phyloP scores from a whole-genome alignment of 2,797 vertebrate genomes.

The Myioborus melanocephalus region DNA sequence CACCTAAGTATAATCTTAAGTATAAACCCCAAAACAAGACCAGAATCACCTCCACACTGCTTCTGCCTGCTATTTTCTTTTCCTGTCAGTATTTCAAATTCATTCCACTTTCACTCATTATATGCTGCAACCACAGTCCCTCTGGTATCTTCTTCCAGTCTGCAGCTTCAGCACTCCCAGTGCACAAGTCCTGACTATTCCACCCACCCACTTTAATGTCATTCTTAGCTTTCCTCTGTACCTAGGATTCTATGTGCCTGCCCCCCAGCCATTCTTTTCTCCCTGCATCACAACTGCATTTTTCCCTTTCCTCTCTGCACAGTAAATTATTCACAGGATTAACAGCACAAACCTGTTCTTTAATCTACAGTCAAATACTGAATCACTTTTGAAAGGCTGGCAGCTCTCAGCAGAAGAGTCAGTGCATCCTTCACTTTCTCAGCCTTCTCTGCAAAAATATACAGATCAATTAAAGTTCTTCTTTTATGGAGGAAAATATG shows the following conservation, averaged over 20 bases:
- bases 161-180: background rate
- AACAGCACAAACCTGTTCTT: conserved; percentile 31
- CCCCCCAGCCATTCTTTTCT: background rate
- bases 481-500: background rate
- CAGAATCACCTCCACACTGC: background rate
- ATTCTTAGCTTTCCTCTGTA: background rate
- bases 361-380: background rate
- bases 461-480: background rate
- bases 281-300: background rate
- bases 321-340: conserved; percentile 47
- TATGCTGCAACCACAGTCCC: background rate
- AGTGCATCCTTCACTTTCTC: background rate
- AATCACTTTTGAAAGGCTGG: background rate
- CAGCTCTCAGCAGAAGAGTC: background rate
- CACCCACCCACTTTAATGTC: background rate
- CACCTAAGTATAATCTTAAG: background rate
- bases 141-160: background rate
- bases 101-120: background rate
- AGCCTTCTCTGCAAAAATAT: background rate
- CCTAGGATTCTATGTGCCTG: background rate
- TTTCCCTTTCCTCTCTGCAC: background rate
- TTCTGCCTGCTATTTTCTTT: background rate
- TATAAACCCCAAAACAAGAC: background rate
- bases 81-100: background rate
- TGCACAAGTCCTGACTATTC: background rate